Evolutionary conservation across 2,888 invertebrate genomes (phyloP).

Genomic region (Synergus umbraculus): DNA sequence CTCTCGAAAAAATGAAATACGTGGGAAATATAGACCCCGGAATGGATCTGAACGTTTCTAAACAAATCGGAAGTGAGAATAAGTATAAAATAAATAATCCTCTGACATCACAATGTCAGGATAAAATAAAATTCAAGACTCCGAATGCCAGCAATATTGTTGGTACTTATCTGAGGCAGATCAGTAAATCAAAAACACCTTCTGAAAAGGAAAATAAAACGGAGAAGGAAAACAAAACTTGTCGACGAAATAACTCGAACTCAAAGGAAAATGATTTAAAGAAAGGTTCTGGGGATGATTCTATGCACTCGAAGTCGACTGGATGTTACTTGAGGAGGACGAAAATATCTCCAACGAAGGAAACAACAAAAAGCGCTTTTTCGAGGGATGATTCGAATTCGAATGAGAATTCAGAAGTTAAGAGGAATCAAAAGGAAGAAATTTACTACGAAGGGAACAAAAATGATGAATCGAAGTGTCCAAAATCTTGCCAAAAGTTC

Average conservation of each 20-base stretch:
- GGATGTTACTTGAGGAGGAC: slow-evolving; percentile 72
- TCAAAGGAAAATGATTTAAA: slow-evolving; percentile 58
- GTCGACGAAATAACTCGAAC: slow-evolving; percentile 58
- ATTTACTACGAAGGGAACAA: slow-evolving; percentile 45
- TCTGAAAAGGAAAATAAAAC: slow-evolving; percentile 50
- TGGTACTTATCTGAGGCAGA: slow-evolving; percentile 70
- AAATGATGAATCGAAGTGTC: slow-evolving; percentile 47
- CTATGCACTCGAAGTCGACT: slow-evolving; percentile 56
- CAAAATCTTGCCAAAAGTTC: slow-evolving; percentile 35
- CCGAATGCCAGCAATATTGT: slow-evolving; percentile 65
- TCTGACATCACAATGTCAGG: neutral
- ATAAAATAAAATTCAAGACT: slow-evolving; percentile 61
- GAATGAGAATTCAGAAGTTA: slow-evolving; percentile 20
- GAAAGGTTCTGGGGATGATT: slow-evolving; percentile 54
- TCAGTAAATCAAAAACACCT: slow-evolving; percentile 67
- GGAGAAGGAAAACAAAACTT: slow-evolving; percentile 61
- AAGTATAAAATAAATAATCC: slow-evolving; percentile 34
- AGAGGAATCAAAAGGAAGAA: slow-evolving; percentile 39
- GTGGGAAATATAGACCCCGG: slow-evolving; percentile 62
- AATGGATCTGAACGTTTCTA: neutral
- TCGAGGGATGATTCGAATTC: slow-evolving; percentile 51
- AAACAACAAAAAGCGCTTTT: slow-evolving; percentile 70
- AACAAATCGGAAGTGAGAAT: slow-evolving; percentile 17
- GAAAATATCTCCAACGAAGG: slow-evolving; percentile 75
- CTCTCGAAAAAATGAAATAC: slow-evolving; percentile 69